phyloP scores from a whole-genome alignment of 2,113 vertebrate species.

The Sclerurus mexicanus region DNA sequence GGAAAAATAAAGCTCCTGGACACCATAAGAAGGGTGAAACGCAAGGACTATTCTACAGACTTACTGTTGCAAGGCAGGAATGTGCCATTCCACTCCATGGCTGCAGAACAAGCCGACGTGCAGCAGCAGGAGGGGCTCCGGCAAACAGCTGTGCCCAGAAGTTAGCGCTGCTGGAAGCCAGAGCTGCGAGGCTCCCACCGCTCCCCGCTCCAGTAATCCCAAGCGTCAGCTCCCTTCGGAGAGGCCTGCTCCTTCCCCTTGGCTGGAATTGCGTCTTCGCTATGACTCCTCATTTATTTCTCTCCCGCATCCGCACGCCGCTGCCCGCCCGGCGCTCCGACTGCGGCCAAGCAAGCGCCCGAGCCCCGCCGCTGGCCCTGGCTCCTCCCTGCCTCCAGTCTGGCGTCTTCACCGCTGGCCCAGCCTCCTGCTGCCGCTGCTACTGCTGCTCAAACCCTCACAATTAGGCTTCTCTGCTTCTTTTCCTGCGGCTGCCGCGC shows the following conservation, averaged over 20 bases:
- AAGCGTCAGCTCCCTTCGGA: not conserved
- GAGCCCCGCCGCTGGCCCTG: not conserved
- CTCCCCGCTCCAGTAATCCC: not conserved
- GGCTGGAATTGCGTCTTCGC: not conserved
- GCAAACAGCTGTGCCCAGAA: not conserved
- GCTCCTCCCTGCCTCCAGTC: conserved; percentile 39
- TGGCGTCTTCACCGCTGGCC: conserved; percentile 23
- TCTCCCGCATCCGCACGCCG: not conserved
- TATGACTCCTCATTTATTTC: not conserved
- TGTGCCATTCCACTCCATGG: conserved; percentile 55
- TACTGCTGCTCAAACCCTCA: not conserved
- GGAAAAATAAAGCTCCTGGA: not conserved
- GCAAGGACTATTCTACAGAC: not conserved
- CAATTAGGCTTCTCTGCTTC: not conserved
- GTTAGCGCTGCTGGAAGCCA: not conserved
- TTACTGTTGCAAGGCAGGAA: conserved; percentile 59
- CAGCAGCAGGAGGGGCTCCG: not conserved
- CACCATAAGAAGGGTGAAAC: not conserved
- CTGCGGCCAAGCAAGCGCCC: not conserved
- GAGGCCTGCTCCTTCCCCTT: not conserved
- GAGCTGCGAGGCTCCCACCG: not conserved
- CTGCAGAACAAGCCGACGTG: not conserved
- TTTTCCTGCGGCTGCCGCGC: not conserved
- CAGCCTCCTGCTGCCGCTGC: not conserved
- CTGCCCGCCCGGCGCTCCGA: not conserved